These are phyloP conservation scores for Eufriesea mexicana DNA, from an alignment of 1,140 invertebrate genomes.

Conservation along the genomic window DNA sequence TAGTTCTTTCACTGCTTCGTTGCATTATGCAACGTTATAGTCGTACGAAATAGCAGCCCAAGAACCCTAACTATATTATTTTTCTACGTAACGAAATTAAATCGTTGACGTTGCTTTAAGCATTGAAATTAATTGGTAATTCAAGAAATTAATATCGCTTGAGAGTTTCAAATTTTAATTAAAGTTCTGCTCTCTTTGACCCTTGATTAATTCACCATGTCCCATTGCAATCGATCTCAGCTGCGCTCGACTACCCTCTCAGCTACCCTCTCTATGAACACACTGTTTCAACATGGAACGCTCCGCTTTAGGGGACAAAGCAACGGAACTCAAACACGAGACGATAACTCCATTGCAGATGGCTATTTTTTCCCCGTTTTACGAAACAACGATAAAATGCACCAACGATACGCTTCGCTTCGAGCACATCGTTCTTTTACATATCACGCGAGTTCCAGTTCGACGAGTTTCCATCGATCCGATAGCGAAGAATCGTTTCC, in stretches of 20 bases:
- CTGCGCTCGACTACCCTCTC: neutral
- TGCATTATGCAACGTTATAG: too few species aligned
- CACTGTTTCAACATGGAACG: neutral
- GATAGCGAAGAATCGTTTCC: neutral
- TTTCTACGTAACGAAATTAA: too few species aligned
- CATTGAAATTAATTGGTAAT: too few species aligned
- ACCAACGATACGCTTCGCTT: neutral
- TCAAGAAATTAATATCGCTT: too few species aligned
- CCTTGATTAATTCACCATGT: neutral
- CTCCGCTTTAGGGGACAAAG: neutral
- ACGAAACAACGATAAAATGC: conserved; percentile 1
- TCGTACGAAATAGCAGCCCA: too few species aligned
- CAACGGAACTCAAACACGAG: neutral
- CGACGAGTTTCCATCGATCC: neutral
- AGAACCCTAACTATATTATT: too few species aligned
- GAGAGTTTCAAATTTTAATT: neutral
- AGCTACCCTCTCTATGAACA: neutral
- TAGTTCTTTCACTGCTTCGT: too few species aligned
- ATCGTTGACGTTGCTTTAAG: too few species aligned
- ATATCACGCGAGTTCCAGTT: too few species aligned
- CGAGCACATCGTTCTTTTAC: neutral
- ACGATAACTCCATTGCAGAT: conserved; percentile 2
- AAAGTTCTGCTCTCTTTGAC: neutral
- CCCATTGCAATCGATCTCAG: neutral
- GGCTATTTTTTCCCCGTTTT: neutral